Conservation (phyloP, 2,888 invertebrate species). For the Thecophora atra region DNA sequence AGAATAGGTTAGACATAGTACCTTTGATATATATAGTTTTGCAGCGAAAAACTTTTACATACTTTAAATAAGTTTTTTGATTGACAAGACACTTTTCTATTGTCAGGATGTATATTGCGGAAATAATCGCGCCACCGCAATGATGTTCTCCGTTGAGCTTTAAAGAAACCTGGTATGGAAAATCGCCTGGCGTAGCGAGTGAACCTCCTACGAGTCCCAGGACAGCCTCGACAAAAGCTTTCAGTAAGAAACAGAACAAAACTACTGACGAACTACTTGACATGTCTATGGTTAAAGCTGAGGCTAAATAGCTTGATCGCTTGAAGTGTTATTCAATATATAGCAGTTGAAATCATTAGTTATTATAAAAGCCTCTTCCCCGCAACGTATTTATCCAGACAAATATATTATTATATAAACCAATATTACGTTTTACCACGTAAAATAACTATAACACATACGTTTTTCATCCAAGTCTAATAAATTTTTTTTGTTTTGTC, state of each 20-base stretch:
- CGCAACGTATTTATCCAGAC: too few species aligned
- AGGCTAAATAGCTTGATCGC: too few species aligned
- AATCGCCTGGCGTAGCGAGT: slow-evolving; percentile 57
- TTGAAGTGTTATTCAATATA: too few species aligned
- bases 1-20: background rate
- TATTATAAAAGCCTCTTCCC: too few species aligned
- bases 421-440: too few species aligned
- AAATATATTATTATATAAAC: too few species aligned
- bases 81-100: slow-evolving; percentile 57
- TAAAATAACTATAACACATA: too few species aligned
- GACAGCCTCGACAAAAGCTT: slow-evolving; percentile 29
- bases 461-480: too few species aligned
- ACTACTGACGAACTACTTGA: background rate
- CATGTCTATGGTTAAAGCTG: too few species aligned
- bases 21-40: too few species aligned
- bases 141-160: slow-evolving; percentile 49
- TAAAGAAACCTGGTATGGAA: slow-evolving; percentile 63
- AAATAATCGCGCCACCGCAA: slow-evolving; percentile 60
- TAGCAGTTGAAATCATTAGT: too few species aligned
- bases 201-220: slow-evolving; percentile 60
- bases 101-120: slow-evolving; percentile 57
- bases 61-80: slow-evolving; percentile 52
- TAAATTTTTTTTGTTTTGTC: too few species aligned
- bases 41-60: background rate
- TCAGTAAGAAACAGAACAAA: background rate